Evolutionary conservation across 1,140 invertebrate genomes (phyloP), one percentile per base, ranked within the genome.

Genomic region (Cataglyphis hispanica): DNA sequence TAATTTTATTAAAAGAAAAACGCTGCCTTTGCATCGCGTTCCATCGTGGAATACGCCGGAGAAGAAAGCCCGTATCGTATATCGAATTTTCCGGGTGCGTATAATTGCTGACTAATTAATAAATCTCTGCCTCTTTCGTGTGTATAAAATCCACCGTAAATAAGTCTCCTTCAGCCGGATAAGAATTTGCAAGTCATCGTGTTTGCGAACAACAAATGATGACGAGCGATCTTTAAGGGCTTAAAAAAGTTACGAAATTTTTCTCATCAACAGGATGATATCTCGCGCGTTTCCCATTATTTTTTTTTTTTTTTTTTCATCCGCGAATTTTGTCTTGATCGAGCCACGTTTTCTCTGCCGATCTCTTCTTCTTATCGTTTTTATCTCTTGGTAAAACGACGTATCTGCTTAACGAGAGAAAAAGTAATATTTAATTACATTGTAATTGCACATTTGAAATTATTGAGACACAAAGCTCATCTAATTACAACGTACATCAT

Each of bases 41-140:
- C 7, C 66, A 31, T 46, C 3, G 46, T 25, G 34, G 25, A 16
- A 34, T 34, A 34, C 19, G 31, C 22, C 22, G 34, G 16, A 27
- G 53, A 67, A 58, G 56, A 56, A 56, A 31, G 19, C 2, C 19
- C 67, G 53, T 83, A 83, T 74, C 78, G 78, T 46, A 83, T 74
- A 74, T 83, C 78, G 67, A 74, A 83, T 83, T 83, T 83, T 74
- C 78, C 67, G 53, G 67, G 66, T 72, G 27, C 58, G 37, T 56
- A 60, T 83, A 83, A 83, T 83, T 83, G 53, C 78, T 58, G 37
- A 72, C 67, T 83, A 74, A 83, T 83, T 83, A 83, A 83, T 83
- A 74, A 83, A 83, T 83, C 78, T 60, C 53, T 43, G 25, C 25
- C 37, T 16, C 64, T 50, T 4, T 50, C 46, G 16, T 19, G 66